Percentiles rank a stretch among this genome's conserved stretches.
phyloP scores from a whole-genome alignment of 2,888 invertebrate species.

The Cerceris ruficornis region DNA sequence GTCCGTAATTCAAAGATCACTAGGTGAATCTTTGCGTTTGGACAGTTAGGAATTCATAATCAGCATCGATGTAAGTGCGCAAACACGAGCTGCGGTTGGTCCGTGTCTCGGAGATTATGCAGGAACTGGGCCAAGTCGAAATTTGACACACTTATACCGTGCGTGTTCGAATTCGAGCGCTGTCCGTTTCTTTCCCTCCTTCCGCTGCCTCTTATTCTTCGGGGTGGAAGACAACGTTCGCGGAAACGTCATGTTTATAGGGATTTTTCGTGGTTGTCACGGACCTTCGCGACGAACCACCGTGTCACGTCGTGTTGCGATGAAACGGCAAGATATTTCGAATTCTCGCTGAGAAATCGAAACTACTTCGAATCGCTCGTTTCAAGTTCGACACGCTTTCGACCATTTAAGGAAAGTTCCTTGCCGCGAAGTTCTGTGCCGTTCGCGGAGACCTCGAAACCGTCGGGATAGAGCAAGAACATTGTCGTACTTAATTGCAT shows the following conservation, averaged over 20 bases:
- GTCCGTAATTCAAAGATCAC: background rate
- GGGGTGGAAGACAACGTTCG: background rate
- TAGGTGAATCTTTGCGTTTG: conserved; percentile 16
- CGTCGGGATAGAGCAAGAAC: background rate
- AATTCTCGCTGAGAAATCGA: conserved; percentile 68
- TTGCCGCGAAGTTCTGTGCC: conserved; percentile 42
- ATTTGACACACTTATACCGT: conserved; percentile 72
- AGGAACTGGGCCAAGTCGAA: conserved; percentile 76
- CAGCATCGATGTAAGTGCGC: conserved; percentile 21
- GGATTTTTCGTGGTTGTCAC: background rate
- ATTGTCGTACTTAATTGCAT: no score
- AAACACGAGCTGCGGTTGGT: conserved; percentile 8
- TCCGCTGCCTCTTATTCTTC: conserved; percentile 10
- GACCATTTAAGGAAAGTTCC: conserved; percentile 62
- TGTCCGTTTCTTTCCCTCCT: conserved; percentile 5
- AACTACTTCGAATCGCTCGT: conserved; percentile 57
- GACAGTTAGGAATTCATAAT: conserved; percentile 30
- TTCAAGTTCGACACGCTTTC: conserved; percentile 68
- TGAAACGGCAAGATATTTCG: conserved; percentile 54
- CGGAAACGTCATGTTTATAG: no score
- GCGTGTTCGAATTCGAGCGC: conserved; percentile 49
- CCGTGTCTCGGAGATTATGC: conserved; percentile 60
- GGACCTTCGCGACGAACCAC: conserved; percentile 15
- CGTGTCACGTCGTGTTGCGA: conserved; percentile 23
- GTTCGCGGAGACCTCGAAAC: conserved; percentile 15